A percentile compares a stretch with the other conserved stretches of the same genome.
Conservation (phyloP, 2,888 invertebrate genomes). For the Odontocerum albicorne region DNA sequence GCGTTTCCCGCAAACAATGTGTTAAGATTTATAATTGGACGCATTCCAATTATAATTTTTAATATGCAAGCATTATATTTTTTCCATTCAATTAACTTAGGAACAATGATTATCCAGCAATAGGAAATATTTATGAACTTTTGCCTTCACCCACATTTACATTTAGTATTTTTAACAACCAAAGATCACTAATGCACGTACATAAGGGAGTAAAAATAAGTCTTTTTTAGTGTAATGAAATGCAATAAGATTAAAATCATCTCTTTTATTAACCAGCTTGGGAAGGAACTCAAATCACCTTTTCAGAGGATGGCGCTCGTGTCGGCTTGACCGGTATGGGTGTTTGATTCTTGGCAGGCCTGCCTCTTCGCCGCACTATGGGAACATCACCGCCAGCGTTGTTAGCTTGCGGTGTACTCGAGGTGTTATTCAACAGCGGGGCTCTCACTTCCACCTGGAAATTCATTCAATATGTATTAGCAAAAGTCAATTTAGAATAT, state of each 20-base stretch:
- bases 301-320: conserved; percentile 11
- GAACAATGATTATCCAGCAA: too few relatives aligned
- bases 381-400: background rate
- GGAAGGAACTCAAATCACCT: background rate
- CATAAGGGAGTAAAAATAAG: too few relatives aligned
- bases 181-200: too few relatives aligned
- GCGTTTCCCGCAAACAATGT: too few relatives aligned
- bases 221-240: too few relatives aligned
- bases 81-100: too few relatives aligned
- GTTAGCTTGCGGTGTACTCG: background rate
- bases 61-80: too few relatives aligned
- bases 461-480: background rate
- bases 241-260: background rate
- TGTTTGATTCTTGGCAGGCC: conserved; percentile 23
- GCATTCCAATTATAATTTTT: too few relatives aligned
- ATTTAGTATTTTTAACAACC: too few relatives aligned
- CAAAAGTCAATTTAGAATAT: background rate
- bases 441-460: conserved; percentile 23
- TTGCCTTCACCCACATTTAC: too few relatives aligned
- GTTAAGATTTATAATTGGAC: too few relatives aligned
- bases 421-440: conserved; percentile 5
- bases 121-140: too few relatives aligned
- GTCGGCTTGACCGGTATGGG: background rate
- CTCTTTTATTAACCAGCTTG: background rate
- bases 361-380: conserved; percentile 13